Conservation (phyloP, 2,888 invertebrate species). For the Barypeithes pellucidus region DNA sequence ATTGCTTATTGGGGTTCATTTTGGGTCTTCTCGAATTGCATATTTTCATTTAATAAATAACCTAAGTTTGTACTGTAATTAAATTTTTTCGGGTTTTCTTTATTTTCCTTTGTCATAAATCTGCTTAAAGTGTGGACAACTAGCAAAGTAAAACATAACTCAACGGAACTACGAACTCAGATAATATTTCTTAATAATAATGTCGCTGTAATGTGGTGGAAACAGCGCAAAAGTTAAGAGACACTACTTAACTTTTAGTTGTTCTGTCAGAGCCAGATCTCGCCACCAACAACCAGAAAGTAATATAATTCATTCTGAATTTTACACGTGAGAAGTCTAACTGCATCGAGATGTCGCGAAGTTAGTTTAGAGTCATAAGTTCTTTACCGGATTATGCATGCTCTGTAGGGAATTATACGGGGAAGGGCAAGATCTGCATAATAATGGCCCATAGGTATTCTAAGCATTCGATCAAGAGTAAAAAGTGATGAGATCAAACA, state of each 20-base stretch:
- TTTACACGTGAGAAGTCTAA: conserved; percentile 49
- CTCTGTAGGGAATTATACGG: conserved; percentile 20
- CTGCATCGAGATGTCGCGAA: conserved; percentile 45
- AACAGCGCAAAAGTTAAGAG: conserved; percentile 41
- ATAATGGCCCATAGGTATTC: too few species aligned
- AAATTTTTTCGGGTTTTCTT: too few species aligned
- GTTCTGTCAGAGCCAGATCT: conserved; percentile 50
- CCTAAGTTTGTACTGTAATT: too few species aligned
- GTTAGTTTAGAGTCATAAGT: conserved; percentile 48
- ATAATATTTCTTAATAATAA: conserved; percentile 50
- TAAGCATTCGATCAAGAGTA: too few species aligned
- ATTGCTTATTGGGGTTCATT: background rate
- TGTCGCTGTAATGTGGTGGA: conserved; percentile 43
- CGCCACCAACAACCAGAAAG: conserved; percentile 43
- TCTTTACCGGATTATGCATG: conserved; percentile 36
- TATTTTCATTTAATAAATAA: conserved; percentile 2
- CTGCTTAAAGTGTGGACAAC: conserved; percentile 4
- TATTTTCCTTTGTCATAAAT: background rate
- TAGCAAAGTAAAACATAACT: conserved; percentile 23
- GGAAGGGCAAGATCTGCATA: background rate
- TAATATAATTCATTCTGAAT: conserved; percentile 46
- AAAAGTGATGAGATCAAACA: too few species aligned
- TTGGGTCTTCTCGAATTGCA: background rate
- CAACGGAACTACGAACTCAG: conserved; percentile 43
- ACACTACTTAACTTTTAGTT: conserved; percentile 49